phyloP scores from a whole-genome alignment of 2,888 invertebrate species.

The Nephrotoma appendiculata region DNA sequence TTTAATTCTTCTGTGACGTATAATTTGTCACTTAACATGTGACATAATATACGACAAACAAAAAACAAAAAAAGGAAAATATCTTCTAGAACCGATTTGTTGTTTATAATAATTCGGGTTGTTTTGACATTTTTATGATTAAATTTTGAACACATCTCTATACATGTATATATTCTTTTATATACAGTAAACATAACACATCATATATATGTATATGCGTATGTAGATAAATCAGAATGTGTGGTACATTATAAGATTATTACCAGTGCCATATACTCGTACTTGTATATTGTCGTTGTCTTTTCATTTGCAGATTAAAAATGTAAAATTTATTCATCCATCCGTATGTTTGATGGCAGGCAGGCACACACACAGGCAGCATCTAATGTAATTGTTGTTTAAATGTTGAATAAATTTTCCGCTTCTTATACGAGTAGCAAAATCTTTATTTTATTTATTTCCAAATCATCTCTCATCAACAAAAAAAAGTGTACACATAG shows the following conservation, averaged over 20 bases:
- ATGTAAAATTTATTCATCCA: background rate
- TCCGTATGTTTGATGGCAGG: background rate
- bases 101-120: background rate
- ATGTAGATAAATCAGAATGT: too few species aligned
- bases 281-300: background rate
- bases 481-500: background rate
- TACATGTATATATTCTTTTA: too few species aligned
- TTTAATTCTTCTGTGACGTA: background rate
- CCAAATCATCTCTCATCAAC: background rate
- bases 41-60: background rate
- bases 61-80: background rate
- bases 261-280: background rate
- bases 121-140: background rate
- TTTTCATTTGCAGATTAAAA: background rate
- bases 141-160: background rate
- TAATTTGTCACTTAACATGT: background rate
- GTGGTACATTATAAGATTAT: background rate
- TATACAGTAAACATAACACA: too few species aligned
- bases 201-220: too few species aligned
- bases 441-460: background rate
- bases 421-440: too few species aligned
- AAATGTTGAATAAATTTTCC: background rate
- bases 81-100: background rate
- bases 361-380: background rate
- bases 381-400: background rate